Conservation (phyloP, 2,888 invertebrate species). For the Pyrochroa serraticornis region DNA sequence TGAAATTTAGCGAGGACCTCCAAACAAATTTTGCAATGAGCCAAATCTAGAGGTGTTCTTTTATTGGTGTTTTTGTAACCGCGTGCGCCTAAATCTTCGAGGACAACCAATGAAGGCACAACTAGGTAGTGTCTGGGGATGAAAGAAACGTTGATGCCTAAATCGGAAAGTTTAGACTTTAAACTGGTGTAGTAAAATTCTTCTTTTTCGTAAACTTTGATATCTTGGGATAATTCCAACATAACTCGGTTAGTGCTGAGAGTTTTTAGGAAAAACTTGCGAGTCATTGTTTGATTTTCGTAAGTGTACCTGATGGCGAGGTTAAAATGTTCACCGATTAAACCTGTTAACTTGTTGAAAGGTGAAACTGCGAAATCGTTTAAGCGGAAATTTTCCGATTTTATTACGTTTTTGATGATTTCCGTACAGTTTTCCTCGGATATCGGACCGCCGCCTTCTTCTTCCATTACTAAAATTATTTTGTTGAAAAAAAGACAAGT, state of each 20-base stretch:
- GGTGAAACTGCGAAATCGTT: constrained; percentile 24
- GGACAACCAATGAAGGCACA: constrained; percentile 39
- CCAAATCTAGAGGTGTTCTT: constrained; percentile 56
- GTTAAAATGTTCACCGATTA: constrained; percentile 38
- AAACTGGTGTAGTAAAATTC: constrained; percentile 43
- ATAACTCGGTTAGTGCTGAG: constrained; percentile 35
- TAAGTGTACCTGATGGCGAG: constrained; percentile 29
- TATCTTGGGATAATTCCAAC: constrained; percentile 34
- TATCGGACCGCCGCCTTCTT: constrained; percentile 15
- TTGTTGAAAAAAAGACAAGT: too few relatives aligned
- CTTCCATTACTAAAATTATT: constrained; percentile 15
- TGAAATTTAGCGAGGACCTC: constrained; percentile 62
- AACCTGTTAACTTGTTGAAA: constrained; percentile 34
- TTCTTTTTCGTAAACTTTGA: constrained; percentile 47
- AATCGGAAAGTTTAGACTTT: constrained; percentile 34
- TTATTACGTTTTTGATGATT: constrained; percentile 20
- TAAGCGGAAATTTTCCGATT: constrained; percentile 13
- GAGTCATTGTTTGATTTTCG: constrained; percentile 15
- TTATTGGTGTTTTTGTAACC: constrained; percentile 37
- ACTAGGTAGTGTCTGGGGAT: constrained; percentile 43
- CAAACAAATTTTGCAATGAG: constrained; percentile 60
- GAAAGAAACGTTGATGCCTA: constrained; percentile 39
- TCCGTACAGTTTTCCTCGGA: constrained; percentile 29
- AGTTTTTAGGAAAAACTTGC: constrained; percentile 42
- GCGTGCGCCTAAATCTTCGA: constrained; percentile 43